These are phyloP conservation scores for Eurytoma californica DNA, from an alignment of 2,888 invertebrate genomes.

Conservation along the genomic window DNA sequence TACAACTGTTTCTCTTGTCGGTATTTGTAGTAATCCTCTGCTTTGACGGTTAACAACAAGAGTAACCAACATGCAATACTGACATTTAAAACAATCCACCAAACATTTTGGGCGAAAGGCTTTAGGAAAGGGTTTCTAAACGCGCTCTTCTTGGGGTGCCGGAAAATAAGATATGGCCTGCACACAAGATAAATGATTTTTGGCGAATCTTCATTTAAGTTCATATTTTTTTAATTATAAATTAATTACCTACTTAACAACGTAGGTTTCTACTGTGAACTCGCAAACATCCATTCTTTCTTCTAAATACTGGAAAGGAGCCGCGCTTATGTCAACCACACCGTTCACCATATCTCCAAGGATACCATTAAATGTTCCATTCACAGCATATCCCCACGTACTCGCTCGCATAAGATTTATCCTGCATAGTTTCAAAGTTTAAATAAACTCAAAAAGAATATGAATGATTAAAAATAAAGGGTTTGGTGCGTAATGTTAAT, in stretches of 20 bases:
- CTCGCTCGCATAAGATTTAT: slow-evolving; percentile 61
- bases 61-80: slow-evolving; percentile 61
- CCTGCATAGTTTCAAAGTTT: slow-evolving; percentile 47
- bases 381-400: slow-evolving; percentile 66
- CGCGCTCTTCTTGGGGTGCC: slow-evolving; percentile 80
- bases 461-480: not conserved
- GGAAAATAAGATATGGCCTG: slow-evolving; percentile 82
- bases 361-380: slow-evolving; percentile 65
- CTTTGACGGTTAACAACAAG: slow-evolving; percentile 57
- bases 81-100: slow-evolving; percentile 76
- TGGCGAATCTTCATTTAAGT: too few relatives aligned
- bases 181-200: not conserved
- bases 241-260: slow-evolving; percentile 76
- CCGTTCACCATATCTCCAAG: slow-evolving; percentile 67
- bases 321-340: slow-evolving; percentile 80
- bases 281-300: slow-evolving; percentile 78
- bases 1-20: slow-evolving; percentile 54
- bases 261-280: slow-evolving; percentile 80
- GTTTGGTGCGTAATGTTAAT: too few relatives aligned
- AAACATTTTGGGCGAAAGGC: slow-evolving; percentile 79
- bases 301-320: slow-evolving; percentile 80
- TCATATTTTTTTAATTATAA: not conserved
- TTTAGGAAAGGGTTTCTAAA: slow-evolving; percentile 81
- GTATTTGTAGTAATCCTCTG: slow-evolving; percentile 58
- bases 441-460: too few relatives aligned